Evolutionary conservation across 2,113 vertebrate genomes (phyloP), one percentile per base, ranked within the genome.

Genomic region (Toxotes chatareus): DNA sequence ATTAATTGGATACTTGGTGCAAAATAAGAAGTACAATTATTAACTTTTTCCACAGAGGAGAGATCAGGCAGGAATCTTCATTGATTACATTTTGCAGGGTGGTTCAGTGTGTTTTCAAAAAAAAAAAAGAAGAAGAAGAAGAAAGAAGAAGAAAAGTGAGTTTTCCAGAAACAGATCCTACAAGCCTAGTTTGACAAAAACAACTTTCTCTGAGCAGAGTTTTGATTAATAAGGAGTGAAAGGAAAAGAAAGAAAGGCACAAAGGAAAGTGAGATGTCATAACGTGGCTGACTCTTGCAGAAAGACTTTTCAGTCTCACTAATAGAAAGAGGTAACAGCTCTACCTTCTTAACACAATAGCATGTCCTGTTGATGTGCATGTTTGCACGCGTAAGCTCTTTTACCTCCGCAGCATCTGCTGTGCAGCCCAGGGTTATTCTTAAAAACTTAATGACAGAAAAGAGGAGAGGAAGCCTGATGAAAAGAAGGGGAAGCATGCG

Each of bases 401-500:
- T 83, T 76, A 89, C 73, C 86, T 88, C 79, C 0, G 61, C 79
- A 81, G 84, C 91, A 91, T 87, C 89, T 93, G 93, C 82, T 79
- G 59, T 57, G 46, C 46, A 85, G 90, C 92, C 91, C 70, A 38
- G 61, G 89, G 92, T 86, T 83, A 85, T 88, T 89, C 87, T 90
- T 89, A 73, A 91, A 89, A 92, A 86, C 79, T 86, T 91, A 89
- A 91, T 90, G 89, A 87, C 53, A 84, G 76, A 85, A 90, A 88
- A 82, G 79, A 79, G 79, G 49, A 68, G 63, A 44, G 76, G 76
- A 84, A 76, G 65, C 53, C 63, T 74, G 63, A n/a, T 55, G 53
- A 73, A 32, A 63, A 59, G 40, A n/a, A 16, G 57, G 47, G 71
- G 49, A 63, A 73, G 75, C 32, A 6, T 40, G 65, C 4, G 21